These are phyloP conservation scores for Vespertilio murinus DNA, from an alignment of 2,797 vertebrate species.

Conservation along the genomic window DNA sequence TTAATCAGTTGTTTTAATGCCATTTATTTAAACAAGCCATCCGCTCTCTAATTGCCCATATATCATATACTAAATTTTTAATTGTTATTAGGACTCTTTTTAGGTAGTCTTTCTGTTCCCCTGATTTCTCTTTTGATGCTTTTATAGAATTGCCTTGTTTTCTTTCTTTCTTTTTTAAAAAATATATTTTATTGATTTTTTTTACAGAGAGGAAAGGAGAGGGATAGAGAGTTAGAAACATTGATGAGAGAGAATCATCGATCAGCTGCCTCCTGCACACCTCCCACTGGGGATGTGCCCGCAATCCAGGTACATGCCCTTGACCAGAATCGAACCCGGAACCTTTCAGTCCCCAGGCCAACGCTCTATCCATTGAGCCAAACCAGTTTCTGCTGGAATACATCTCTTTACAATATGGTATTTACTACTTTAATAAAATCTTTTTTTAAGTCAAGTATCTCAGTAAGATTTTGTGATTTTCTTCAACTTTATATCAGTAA, in stretches of 20 bases:
- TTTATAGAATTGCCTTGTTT: neutral
- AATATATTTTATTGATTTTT: neutral
- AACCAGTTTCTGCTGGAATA: neutral
- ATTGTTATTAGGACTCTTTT: neutral
- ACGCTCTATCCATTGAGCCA: neutral
- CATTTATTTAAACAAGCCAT: neutral
- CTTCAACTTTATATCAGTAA: conserved; percentile 32
- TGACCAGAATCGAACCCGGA: neutral
- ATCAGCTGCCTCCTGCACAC: neutral
- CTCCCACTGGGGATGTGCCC: neutral
- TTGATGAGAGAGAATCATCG: neutral
- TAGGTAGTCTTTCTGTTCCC: neutral
- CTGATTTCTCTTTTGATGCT: neutral
- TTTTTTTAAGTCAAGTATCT: neutral
- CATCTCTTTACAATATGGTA: neutral
- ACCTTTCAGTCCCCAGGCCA: neutral
- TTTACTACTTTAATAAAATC: neutral
- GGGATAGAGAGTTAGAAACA: neutral
- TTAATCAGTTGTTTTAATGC: neutral
- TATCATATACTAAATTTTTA: neutral
- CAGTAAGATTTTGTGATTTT: neutral
- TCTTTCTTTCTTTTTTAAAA: neutral
- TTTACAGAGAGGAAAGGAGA: neutral
- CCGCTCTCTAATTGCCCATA: neutral
- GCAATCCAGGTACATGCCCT: neutral